Evolutionary conservation across 2,888 invertebrate species (phyloP), one percentile per base, ranked within the genome.

Genomic region (Plusia festucae): DNA sequence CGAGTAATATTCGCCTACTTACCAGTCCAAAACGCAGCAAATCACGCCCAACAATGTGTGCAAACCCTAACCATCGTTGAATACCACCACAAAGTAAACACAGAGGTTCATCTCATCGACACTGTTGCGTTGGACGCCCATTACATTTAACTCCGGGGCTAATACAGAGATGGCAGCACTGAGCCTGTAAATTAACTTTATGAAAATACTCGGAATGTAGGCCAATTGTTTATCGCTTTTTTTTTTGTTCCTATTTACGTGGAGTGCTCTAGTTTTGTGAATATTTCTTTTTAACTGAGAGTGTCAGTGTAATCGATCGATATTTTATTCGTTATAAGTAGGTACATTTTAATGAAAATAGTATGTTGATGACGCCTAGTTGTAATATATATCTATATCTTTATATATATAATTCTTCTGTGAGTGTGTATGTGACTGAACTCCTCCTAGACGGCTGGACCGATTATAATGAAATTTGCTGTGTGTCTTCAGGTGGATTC

Each of bases 161-260:
- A 64, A 73, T 44, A 66, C 65, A 81, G 44, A 81, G 81, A 81
- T 79, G 79, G 79, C 81, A 68, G 63, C 79, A 70, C 61, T 30
- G 20, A 27, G 51, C 51, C 53, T 22, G 54, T 57, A 56, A 55
- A 65, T 66, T 46, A 57, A 67, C 62, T 66, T 44, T 34, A 18
- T 46, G 64, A 64, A 68, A 72, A 60, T 55, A 11, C n/a, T 52
- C 30, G 44, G 66, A 68, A 70, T 73, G 65, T 76, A 65, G 73
- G 73, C 54, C 65, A 73, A 53, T 60, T 52, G 27, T 1, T 40
- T 18, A 32, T 53, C 49, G 8, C 16, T 40, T 6, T 51, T 22
- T 46, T 9, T 51, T 46, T 34, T 52, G 20, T 22, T 51, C 55
- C 52, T 61, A 22, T 53, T 58, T 53, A 3, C n/a, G n/a, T 52